phyloP scores from a whole-genome alignment of 2,888 invertebrate species.

The Tenthredo distinguenda region DNA sequence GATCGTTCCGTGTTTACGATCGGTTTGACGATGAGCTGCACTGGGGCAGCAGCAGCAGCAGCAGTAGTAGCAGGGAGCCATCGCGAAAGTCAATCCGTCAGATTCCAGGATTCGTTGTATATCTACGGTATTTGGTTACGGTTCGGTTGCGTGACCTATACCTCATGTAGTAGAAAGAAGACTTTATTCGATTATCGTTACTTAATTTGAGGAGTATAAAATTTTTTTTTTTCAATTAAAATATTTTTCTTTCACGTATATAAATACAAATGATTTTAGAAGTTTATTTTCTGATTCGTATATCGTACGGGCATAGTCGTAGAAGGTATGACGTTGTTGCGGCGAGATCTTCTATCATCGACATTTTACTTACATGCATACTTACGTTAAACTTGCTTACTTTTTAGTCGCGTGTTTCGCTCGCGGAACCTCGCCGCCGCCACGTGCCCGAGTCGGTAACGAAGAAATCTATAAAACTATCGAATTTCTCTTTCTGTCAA shows the following conservation, averaged over 20 bases:
- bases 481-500: neutral
- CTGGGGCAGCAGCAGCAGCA: neutral
- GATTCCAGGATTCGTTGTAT: neutral
- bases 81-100: slow-evolving; percentile 24
- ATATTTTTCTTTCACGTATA: neutral
- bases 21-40: neutral
- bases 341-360: neutral
- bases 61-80: neutral
- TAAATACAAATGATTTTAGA: neutral
- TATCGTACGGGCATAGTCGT: neutral
- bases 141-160: neutral
- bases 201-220: neutral
- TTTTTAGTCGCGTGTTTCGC: slow-evolving; percentile 9
- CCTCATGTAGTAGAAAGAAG: neutral
- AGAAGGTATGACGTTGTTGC: neutral
- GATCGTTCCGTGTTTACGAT: slow-evolving; percentile 25
- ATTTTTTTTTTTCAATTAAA: no score
- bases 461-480: neutral
- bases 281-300: neutral
- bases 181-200: neutral
- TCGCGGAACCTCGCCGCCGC: neutral
- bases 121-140: neutral
- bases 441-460: slow-evolving; percentile 2
- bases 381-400: neutral
- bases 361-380: neutral